Evolutionary conservation across 2,113 vertebrate species (phyloP).

Genomic region (Bostrychus sinensis): DNA sequence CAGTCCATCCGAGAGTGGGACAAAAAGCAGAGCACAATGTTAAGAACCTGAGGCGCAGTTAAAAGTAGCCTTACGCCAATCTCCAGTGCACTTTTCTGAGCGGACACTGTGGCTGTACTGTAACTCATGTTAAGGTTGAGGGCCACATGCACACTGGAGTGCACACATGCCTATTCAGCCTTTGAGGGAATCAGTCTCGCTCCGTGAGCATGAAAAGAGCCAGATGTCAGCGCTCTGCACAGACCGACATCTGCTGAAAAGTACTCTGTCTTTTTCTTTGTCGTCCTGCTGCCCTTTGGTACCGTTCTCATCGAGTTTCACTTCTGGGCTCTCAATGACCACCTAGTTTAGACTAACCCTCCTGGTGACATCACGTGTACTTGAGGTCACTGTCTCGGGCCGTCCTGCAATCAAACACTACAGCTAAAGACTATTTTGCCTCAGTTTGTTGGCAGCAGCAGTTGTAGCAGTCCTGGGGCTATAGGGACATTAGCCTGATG

Average conservation of each 20-base stretch:
- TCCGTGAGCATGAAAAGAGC: constrained; percentile 67
- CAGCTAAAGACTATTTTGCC: constrained; percentile 35
- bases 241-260: constrained; percentile 40
- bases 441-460: constrained; percentile 28
- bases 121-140: constrained; percentile 49
- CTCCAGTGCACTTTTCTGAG: constrained; percentile 37
- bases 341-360: constrained; percentile 11
- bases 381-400: constrained; percentile 3
- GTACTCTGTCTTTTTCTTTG: constrained; percentile 33
- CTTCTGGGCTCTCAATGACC: constrained; percentile 10
- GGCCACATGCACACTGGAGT: constrained; percentile 30
- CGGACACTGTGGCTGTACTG: constrained; percentile 32
- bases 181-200: constrained; percentile 66
- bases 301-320: constrained; percentile 41
- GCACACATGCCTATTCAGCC: constrained; percentile 37
- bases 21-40: constrained; percentile 16
- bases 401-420: constrained; percentile 42
- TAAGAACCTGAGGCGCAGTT: constrained; percentile 42
- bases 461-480: constrained; percentile 35
- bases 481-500: constrained; percentile 52
- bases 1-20: constrained; percentile 25
- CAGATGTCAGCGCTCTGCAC: constrained; percentile 62
- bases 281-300: constrained; percentile 19
- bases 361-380: constrained; percentile 19
- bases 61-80: constrained; percentile 33